phyloP scores from a whole-genome alignment of 2,888 invertebrate species.

The Acanthosepion pharaonis region DNA sequence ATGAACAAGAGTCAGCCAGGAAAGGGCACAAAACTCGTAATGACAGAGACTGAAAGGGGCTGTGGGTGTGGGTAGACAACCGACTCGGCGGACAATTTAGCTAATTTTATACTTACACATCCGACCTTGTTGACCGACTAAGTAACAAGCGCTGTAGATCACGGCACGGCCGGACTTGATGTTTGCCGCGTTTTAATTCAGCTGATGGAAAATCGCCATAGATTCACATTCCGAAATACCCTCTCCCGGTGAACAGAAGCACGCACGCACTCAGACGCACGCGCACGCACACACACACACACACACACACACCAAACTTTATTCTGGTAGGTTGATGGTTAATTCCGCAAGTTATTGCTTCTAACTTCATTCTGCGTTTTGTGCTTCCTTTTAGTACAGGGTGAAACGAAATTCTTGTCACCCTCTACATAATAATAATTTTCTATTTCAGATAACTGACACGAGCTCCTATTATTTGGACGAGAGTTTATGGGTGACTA shows the following conservation, averaged over 20 bases:
- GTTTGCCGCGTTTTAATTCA: background rate
- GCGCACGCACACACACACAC: rapidly evolving
- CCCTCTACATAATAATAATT: no score
- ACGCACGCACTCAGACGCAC: background rate
- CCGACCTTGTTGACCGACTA: background rate
- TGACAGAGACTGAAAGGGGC: background rate
- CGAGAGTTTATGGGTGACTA: no score
- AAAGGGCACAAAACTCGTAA: background rate
- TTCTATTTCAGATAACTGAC: no score
- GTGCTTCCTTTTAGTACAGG: no score
- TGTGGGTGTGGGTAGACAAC: background rate
- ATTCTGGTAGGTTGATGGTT: no score
- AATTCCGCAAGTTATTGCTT: no score
- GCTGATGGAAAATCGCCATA: background rate
- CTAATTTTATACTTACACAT: background rate
- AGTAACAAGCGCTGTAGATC: slow-evolving; percentile 33
- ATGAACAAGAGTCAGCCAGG: background rate
- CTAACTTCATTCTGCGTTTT: no score
- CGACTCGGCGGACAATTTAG: background rate
- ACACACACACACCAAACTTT: background rate
- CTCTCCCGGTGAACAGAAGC: background rate
- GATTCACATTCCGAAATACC: background rate
- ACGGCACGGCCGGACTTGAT: background rate
- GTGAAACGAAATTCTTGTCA: no score
- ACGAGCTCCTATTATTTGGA: no score